These are phyloP conservation scores for Lamellibrachia luymesi DNA, from an alignment of 1,140 invertebrate species.

Conservation along the genomic window DNA sequence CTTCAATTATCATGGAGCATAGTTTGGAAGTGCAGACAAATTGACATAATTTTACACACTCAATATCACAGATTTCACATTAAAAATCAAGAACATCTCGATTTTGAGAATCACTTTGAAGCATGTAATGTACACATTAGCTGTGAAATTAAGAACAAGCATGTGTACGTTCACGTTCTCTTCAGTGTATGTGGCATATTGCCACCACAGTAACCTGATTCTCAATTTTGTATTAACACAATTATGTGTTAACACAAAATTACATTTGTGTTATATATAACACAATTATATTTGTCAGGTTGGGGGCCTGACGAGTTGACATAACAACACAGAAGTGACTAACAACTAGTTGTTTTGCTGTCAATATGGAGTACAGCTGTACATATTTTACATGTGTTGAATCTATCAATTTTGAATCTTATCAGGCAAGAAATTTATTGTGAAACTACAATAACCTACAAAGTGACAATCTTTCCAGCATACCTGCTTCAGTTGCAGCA, in stretches of 20 bases:
- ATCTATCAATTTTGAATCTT: too few relatives aligned
- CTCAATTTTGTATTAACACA: not conserved
- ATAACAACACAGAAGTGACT: too few relatives aligned
- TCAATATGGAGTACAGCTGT: too few relatives aligned
- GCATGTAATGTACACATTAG: not conserved
- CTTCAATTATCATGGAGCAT: not conserved
- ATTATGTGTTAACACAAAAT: too few relatives aligned
- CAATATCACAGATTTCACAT: not conserved
- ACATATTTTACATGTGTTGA: too few relatives aligned
- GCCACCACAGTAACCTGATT: not conserved
- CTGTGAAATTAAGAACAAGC: not conserved
- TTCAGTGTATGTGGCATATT: not conserved
- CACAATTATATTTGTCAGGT: not conserved
- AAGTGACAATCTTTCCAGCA: not conserved
- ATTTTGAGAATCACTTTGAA: not conserved
- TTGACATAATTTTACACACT: not conserved
- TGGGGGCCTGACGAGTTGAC: too few relatives aligned
- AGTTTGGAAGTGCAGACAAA: not conserved
- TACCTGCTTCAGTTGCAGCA: not conserved
- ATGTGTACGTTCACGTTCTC: not conserved
- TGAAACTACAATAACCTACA: not conserved
- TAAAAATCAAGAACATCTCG: not conserved
- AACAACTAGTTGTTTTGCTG: too few relatives aligned
- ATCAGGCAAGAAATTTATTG: not conserved
- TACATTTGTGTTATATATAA: not conserved